phyloP scores from a whole-genome alignment of 2,113 vertebrate species.

The Pollimyrus isidori region DNA sequence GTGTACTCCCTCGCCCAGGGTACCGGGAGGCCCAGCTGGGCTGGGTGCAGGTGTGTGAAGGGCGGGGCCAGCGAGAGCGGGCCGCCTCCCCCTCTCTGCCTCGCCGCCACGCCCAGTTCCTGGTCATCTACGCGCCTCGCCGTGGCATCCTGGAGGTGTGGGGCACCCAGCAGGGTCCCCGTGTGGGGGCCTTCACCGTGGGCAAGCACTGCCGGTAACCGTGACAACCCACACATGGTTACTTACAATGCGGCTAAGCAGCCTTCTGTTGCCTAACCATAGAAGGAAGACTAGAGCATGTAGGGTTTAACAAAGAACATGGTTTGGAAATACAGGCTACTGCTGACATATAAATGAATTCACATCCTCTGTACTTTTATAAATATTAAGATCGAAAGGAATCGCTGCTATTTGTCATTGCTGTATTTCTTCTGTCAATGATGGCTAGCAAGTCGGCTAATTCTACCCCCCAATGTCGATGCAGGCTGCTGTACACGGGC shows the following conservation, averaged over 20 bases:
- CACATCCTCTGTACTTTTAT: background rate
- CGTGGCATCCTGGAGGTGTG: slow-evolving; percentile 94
- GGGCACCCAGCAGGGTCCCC: slow-evolving; percentile 88
- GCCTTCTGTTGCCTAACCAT: background rate
- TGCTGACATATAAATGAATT: background rate
- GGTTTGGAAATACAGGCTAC: background rate
- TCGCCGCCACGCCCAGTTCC: slow-evolving; percentile 79
- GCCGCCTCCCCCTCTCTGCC: slow-evolving; percentile 65
- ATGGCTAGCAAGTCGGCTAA: background rate
- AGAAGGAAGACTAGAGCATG: background rate
- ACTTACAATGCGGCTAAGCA: background rate
- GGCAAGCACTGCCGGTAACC: slow-evolving; percentile 89
- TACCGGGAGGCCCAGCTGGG: slow-evolving; percentile 90
- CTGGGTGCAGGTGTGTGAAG: slow-evolving; percentile 87
- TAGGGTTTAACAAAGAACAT: background rate
- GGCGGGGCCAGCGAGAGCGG: slow-evolving; percentile 72
- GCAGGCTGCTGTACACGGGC: slow-evolving; percentile 84
- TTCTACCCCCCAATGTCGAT: background rate
- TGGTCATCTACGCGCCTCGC: slow-evolving; percentile 88
- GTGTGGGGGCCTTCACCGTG: slow-evolving; percentile 92
- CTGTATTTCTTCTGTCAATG: background rate
- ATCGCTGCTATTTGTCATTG: background rate
- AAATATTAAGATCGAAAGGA: background rate
- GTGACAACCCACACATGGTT: background rate
- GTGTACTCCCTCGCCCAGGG: slow-evolving; percentile 52